Base-by-base conservation (phyloP, 2,797 vertebrate genomes). In the Spea hammondii region DNA sequence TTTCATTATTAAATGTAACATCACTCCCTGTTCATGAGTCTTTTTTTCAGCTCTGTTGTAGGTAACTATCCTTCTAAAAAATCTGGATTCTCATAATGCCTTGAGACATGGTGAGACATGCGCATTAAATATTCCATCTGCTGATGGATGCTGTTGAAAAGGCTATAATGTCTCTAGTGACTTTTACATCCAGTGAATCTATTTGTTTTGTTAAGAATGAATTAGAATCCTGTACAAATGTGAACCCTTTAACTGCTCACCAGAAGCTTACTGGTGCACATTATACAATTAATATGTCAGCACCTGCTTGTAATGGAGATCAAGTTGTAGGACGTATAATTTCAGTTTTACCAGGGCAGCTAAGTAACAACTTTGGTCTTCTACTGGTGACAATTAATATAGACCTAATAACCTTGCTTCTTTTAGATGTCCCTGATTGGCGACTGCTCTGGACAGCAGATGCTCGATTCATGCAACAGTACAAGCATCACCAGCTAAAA, bases 381-480 rank as follows among this genome's bases (percentile, higher is more conserved):
- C 32, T 32, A 32, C 32, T 32, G 32, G 32, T 32, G 32, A 32
- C 32, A 32, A 32, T 32, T 32, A 32, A 32, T 32, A 32, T 32
- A 32, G 32, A 32, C 32, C 32, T 32, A 32, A 32, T 32, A 32
- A 32, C 32, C 32, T 32, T 32, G 32, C 32, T 32, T 32, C 32
- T 32, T 32, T 32, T 32, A 32, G 32, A 32, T 32, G 88, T 99
- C 68, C 84, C 89, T 0, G 96, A 99, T 85, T 98, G 96, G 96
- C 93, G 93, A 72, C 32, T 32, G 32, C 32, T 32, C 32, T 32
- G 32, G 32, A 32, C 32, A 32, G 32, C 32, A 32, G 32, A 32
- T 32, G 32, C 32, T 32, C 32, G 32, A 32, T 97, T 99, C 85
- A 85, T 89, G 48, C 68, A 83, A 50, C 91, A 93, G 53, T 96